Conservation (phyloP, 2,888 invertebrate genomes). For the Calameuta pallipes region DNA sequence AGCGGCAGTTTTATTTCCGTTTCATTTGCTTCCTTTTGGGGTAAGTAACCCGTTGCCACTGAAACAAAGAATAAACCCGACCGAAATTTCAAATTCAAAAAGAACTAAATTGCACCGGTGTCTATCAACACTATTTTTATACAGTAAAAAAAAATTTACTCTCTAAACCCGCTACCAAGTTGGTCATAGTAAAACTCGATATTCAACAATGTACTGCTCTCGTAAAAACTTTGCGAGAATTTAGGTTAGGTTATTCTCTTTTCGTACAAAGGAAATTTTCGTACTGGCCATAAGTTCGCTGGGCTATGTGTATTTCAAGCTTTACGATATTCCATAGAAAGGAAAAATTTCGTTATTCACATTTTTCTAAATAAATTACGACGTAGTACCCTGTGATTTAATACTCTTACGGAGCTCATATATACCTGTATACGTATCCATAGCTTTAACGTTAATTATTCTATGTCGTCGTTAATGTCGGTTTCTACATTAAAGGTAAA, state of each 20-base stretch:
- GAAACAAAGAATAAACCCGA: not conserved
- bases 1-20: slow-evolving; percentile 15
- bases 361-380: not conserved
- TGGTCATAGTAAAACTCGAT: not conserved
- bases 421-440: not conserved
- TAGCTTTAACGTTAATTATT: not conserved
- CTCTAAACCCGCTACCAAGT: not conserved
- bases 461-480: not conserved
- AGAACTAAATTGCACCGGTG: not conserved
- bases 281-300: not conserved
- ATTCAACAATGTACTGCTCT: not conserved
- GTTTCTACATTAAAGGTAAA: not conserved
- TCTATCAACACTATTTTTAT: not conserved
- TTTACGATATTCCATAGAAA: not conserved
- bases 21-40: slow-evolving; percentile 11
- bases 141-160: not conserved
- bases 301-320: not conserved
- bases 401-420: not conserved
- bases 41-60: not conserved
- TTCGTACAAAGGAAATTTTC: not conserved
- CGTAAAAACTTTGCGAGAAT: not conserved
- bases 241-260: not conserved
- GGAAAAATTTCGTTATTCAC: not conserved
- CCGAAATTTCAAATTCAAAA: not conserved
- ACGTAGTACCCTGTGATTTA: not conserved